These are phyloP conservation scores for Anhinga rufa DNA, from an alignment of 2,113 vertebrate species.

Conservation along the genomic window DNA sequence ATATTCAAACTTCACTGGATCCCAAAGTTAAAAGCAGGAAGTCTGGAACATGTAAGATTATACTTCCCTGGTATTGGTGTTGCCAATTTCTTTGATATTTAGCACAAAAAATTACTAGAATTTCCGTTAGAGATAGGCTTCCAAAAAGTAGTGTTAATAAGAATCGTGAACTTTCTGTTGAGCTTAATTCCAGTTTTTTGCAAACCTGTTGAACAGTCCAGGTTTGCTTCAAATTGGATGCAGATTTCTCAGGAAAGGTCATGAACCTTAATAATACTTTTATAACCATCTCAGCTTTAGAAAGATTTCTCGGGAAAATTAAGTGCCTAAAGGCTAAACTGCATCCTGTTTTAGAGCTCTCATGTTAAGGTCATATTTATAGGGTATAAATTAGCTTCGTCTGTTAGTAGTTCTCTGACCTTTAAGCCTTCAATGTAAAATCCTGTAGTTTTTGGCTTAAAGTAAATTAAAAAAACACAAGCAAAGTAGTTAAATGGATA, in stretches of 20 bases:
- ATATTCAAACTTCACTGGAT: background rate
- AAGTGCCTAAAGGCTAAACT: slow-evolving; percentile 55
- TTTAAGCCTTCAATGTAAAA: slow-evolving; percentile 26
- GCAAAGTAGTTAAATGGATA: background rate
- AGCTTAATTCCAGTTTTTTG: background rate
- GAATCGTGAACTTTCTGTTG: background rate
- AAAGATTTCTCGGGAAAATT: slow-evolving; percentile 28
- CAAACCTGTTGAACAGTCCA: background rate
- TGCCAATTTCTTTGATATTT: background rate
- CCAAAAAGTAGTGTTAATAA: background rate
- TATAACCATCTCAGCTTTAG: slow-evolving; percentile 12
- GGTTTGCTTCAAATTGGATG: background rate
- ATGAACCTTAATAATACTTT: slow-evolving; percentile 20
- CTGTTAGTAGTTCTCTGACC: slow-evolving; percentile 17
- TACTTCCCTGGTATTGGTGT: background rate
- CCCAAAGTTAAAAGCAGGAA: background rate
- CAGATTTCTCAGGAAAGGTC: slow-evolving; percentile 29
- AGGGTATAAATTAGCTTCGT: slow-evolving; percentile 31
- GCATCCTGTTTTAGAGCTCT: slow-evolving; percentile 33
- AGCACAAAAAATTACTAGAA: background rate
- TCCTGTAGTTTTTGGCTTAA: background rate
- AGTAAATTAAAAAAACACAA: background rate
- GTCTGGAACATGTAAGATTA: background rate
- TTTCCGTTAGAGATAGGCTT: background rate
- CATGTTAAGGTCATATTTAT: slow-evolving; percentile 4